These are phyloP conservation scores for Martes martes DNA, from an alignment of 2,113 vertebrate genomes.

Conservation along the genomic window DNA sequence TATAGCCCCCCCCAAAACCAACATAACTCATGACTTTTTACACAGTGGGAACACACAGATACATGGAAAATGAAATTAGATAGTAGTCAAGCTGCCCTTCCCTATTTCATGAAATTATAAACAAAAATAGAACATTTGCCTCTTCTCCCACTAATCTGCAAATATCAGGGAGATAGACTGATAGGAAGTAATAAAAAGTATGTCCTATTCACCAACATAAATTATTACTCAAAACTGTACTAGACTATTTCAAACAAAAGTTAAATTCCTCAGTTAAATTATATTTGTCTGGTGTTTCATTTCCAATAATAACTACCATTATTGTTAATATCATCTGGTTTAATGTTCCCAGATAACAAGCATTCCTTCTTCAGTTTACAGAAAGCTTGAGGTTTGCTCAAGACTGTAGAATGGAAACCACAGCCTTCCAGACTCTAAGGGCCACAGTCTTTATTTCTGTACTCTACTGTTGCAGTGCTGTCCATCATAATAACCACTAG, in stretches of 20 bases:
- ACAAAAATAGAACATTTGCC: background rate
- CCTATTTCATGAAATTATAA: background rate
- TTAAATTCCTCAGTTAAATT: background rate
- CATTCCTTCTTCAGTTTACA: background rate
- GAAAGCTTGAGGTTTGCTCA: background rate
- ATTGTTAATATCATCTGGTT: background rate
- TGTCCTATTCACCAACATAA: background rate
- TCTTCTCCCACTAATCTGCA: background rate
- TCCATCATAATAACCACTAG: background rate
- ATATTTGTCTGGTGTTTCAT: background rate
- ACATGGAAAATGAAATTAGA: background rate
- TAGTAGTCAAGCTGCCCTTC: background rate
- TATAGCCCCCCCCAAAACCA: background rate
- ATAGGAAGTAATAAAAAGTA: background rate
- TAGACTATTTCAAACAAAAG: background rate
- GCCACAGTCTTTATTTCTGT: background rate
- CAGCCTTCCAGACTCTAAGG: background rate
- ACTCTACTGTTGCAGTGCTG: accelerated
- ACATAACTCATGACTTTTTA: background rate
- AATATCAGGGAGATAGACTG: background rate
- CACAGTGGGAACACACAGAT: background rate
- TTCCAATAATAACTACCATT: background rate
- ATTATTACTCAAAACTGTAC: background rate
- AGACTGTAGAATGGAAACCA: background rate
- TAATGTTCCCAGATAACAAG: background rate